Percentiles rank a stretch among this genome's conserved stretches.
Conservation (phyloP, 2,888 invertebrate genomes). For the Cotesia congregata region DNA sequence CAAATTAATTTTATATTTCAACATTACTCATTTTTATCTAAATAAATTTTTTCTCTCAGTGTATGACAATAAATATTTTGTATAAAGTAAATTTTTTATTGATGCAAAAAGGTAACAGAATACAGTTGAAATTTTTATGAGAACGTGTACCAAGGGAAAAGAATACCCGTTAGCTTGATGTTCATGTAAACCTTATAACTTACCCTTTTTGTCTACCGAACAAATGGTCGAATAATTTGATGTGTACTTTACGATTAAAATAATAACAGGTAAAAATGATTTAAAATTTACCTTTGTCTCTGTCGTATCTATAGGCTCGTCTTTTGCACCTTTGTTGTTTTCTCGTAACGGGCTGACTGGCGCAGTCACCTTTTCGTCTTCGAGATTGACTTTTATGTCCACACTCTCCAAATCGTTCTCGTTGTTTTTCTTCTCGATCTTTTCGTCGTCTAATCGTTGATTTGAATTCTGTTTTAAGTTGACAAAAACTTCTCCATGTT, state of each 20-base stretch:
- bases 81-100: no score
- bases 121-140: no score
- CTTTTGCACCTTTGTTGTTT: slow-evolving; percentile 51
- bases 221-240: no score
- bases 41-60: no score
- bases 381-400: slow-evolving; percentile 62
- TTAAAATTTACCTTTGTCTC: slow-evolving; percentile 62
- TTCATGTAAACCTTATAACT: no score
- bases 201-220: no score
- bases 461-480: slow-evolving; percentile 45
- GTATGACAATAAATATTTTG: no score
- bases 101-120: no score
- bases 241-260: not conserved
- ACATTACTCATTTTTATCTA: no score
- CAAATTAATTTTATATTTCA: no score
- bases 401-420: slow-evolving; percentile 64
- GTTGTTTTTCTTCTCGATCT: slow-evolving; percentile 54
- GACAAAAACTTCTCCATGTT: slow-evolving; percentile 47
- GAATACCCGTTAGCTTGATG: no score
- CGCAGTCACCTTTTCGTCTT: slow-evolving; percentile 51
- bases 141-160: no score
- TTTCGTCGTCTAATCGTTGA: slow-evolving; percentile 54
- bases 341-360: slow-evolving; percentile 61
- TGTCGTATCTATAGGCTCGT: slow-evolving; percentile 56
- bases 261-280: not conserved